These are phyloP conservation scores for Ammodytes marinus DNA, from an alignment of 2,113 vertebrate genomes.

Conservation along the genomic window DNA sequence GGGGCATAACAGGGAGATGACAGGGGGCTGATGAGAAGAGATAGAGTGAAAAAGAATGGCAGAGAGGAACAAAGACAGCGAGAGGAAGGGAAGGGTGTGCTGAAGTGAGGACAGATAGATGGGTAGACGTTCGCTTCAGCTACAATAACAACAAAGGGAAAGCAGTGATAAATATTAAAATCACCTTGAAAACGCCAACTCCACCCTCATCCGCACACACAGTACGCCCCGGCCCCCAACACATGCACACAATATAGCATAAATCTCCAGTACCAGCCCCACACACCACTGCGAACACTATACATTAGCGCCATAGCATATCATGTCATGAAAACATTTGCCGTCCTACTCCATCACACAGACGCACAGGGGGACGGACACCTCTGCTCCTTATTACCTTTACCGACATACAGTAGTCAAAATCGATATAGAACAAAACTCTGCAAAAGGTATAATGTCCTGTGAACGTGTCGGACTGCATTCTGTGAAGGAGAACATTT, in stretches of 20 bases:
- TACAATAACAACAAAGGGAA: constrained; percentile 38
- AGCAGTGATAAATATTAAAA: constrained; percentile 60
- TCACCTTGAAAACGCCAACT: constrained; percentile 49
- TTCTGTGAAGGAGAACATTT: not conserved
- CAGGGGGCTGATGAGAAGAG: constrained; percentile 16
- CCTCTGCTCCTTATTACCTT: no score
- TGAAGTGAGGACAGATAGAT: constrained; percentile 3
- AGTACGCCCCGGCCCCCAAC: constrained; percentile 10
- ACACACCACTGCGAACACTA: not conserved
- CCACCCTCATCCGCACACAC: constrained; percentile 5
- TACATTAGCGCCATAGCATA: not conserved
- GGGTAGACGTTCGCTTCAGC: constrained; percentile 2
- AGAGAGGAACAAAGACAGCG: not conserved
- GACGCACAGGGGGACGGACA: not conserved
- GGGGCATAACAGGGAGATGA: constrained; percentile 2
- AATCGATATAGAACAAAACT: no score
- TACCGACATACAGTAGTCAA: no score
- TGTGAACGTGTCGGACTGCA: not conserved
- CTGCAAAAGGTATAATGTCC: not conserved
- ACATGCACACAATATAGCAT: constrained; percentile 4
- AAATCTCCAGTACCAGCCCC: constrained; percentile 9
- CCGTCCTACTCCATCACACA: constrained; percentile 7
- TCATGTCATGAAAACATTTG: constrained; percentile 21
- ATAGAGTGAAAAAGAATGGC: constrained; percentile 6
- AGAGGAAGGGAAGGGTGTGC: not conserved